Evolutionary conservation across 2,888 invertebrate species (phyloP).

Genomic region (Heliconius aoede): DNA sequence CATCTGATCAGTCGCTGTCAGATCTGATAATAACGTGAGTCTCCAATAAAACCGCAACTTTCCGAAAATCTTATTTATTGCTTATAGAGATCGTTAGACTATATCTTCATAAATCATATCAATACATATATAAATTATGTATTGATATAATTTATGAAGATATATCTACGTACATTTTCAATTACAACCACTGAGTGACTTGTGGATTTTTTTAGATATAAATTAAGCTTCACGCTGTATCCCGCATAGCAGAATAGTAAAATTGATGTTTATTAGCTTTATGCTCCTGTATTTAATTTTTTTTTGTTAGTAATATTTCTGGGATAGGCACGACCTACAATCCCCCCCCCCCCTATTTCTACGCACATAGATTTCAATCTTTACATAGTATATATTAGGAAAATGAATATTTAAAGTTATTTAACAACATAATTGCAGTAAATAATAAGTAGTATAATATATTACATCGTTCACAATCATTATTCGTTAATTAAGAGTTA

Average conservation of each 20-base stretch:
- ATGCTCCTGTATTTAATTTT: no score
- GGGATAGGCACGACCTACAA: no score
- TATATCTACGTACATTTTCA: no score
- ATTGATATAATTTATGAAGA: no score
- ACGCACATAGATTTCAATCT: background rate
- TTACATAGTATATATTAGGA: background rate
- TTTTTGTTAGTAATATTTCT: no score
- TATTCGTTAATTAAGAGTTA: slow-evolving; percentile 7
- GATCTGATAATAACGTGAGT: background rate
- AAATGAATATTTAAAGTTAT: background rate
- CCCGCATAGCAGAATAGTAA: no score
- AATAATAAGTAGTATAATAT: background rate
- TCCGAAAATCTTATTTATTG: background rate
- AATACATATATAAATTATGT: background rate
- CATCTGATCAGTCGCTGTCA: slow-evolving; percentile 16
- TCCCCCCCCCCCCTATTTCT: background rate
- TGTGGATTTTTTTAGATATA: no score
- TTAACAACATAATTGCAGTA: background rate
- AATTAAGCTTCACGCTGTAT: no score
- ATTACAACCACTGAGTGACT: no score
- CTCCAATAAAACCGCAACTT: slow-evolving; percentile 4
- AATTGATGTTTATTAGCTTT: no score
- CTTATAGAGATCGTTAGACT: slow-evolving; percentile 5
- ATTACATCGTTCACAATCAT: background rate
- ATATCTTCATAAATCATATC: background rate